Percentiles rank a stretch among this genome's conserved stretches.
phyloP scores from a whole-genome alignment of 2,113 vertebrate species.

The Hemichromis elongatus region DNA sequence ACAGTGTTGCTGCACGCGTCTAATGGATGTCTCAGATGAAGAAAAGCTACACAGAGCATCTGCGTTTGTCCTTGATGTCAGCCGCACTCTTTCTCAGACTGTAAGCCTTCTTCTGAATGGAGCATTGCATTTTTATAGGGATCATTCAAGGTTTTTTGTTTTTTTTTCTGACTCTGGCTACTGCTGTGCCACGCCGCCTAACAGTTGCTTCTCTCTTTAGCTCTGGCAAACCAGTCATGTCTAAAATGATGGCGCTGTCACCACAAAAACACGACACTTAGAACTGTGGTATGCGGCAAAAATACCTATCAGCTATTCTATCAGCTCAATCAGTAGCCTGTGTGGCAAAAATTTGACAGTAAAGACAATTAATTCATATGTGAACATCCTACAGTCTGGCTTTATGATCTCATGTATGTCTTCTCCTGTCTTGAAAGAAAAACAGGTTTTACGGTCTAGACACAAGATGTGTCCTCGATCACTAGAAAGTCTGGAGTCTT shows the following conservation, averaged over 20 bases:
- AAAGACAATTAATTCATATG: not conserved
- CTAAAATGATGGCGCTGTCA: fast-evolving
- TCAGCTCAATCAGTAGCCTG: not conserved
- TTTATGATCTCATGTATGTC: not conserved
- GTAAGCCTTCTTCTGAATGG: not conserved
- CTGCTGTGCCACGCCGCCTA: not conserved
- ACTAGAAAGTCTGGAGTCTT: not conserved
- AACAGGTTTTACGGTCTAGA: not conserved
- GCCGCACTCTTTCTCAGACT: not conserved
- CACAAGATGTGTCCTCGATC: not conserved
- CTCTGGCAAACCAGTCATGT: not conserved
- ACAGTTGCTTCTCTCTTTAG: not conserved
- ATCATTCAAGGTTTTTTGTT: not conserved
- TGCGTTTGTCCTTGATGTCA: not conserved
- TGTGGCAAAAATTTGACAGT: not conserved
- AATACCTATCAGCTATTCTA: not conserved
- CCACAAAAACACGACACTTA: not conserved
- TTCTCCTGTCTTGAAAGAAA: not conserved
- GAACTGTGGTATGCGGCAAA: not conserved
- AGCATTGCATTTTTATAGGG: not conserved
- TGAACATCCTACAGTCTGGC: not conserved
- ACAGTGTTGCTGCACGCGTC: fast-evolving
- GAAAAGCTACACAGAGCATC: not conserved
- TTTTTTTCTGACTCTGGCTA: not conserved
- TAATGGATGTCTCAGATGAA: not conserved